phyloP scores from a whole-genome alignment of 2,797 vertebrate genomes.

The Enteromius treurensis region DNA sequence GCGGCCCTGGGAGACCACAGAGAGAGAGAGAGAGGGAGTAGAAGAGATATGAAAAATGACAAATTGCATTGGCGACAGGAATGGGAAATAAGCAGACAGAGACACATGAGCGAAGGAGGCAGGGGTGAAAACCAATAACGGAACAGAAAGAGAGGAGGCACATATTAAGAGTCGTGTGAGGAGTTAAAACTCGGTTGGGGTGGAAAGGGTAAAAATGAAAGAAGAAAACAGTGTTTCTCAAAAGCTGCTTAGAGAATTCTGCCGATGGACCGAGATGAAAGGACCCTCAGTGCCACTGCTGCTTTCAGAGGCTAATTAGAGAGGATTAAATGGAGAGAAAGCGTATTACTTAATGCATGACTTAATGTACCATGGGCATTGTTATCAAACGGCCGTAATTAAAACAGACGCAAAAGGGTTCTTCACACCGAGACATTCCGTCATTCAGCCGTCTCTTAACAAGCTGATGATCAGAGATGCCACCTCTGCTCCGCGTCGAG shows the following conservation, averaged over 20 bases:
- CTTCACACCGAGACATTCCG: slow-evolving; percentile 40
- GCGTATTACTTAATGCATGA: slow-evolving; percentile 59
- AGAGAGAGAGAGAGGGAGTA: slow-evolving; percentile 27
- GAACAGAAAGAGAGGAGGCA: slow-evolving; percentile 1
- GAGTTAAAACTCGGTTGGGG: background rate
- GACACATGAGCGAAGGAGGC: slow-evolving; percentile 26
- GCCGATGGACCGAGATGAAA: slow-evolving; percentile 38
- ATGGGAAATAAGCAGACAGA: slow-evolving; percentile 34
- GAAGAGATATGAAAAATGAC: slow-evolving; percentile 34
- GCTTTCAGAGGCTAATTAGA: slow-evolving; percentile 55
- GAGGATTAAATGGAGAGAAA: slow-evolving; percentile 61
- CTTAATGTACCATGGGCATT: slow-evolving; percentile 57
- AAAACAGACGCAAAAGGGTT: slow-evolving; percentile 52
- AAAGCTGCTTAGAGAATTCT: slow-evolving; percentile 25
- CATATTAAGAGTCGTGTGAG: slow-evolving; percentile 5
- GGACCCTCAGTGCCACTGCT: slow-evolving; percentile 39
- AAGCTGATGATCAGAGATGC: slow-evolving; percentile 45
- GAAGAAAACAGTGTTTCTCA: slow-evolving; percentile 23
- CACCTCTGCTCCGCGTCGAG: slow-evolving; percentile 24
- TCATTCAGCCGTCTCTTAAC: slow-evolving; percentile 48
- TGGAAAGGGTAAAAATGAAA: background rate
- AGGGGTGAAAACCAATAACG: slow-evolving; percentile 19
- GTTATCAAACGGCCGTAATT: slow-evolving; percentile 59
- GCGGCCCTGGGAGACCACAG: slow-evolving; percentile 66
- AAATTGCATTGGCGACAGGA: slow-evolving; percentile 19